Base-by-base conservation (phyloP, 2,797 vertebrate genomes). In the Liparis tanakae region DNA sequence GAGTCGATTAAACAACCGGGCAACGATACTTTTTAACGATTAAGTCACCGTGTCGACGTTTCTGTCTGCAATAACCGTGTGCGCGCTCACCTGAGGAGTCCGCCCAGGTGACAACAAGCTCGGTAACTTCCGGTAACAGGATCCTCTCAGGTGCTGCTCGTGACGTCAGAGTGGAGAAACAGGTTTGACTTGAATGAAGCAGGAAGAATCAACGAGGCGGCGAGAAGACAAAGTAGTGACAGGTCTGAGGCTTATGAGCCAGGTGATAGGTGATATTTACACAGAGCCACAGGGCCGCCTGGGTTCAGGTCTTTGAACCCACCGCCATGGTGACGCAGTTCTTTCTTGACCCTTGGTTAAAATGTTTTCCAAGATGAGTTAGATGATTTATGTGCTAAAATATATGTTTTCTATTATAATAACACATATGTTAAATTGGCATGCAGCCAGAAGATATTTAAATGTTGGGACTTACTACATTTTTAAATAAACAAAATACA, bases 111-210 rank as follows among this genome's bases (percentile, higher is more conserved):
- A 66, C 72, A 57, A 15, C 55, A n/a, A 9, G 3, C 13, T 1
- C 20, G 5, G 5, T 15, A 0, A 80, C 78, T 91, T 88, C 87
- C 81, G 79, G 76, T 69, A 74, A 79, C 1, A 1, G 0, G 74
- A 76, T 48, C 60, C 53, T 10, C 8, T 4, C 68, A 78, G 80
- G 83, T 78, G 57, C 9, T 41, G 4, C 8, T 5, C 1, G 41
- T 74, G n/a, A 63, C 65, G 57, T 1, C 51, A 30, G 33, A 78
- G 60, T 10, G 66, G 80, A 76, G 37, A 46, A 88, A 85, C 91
- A 30, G 72, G 91, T 84, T 25, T 0, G 56, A 66, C 81, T 0
- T 3, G n/a, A 39, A 0, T 13, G 0, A 1, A 22, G 17, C 3
- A 6, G 14, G 1, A 37, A 12, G 48, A 18, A 25, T 5, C 7